phyloP scores from a whole-genome alignment of 2,113 vertebrate species.

The Salvator merianae region DNA sequence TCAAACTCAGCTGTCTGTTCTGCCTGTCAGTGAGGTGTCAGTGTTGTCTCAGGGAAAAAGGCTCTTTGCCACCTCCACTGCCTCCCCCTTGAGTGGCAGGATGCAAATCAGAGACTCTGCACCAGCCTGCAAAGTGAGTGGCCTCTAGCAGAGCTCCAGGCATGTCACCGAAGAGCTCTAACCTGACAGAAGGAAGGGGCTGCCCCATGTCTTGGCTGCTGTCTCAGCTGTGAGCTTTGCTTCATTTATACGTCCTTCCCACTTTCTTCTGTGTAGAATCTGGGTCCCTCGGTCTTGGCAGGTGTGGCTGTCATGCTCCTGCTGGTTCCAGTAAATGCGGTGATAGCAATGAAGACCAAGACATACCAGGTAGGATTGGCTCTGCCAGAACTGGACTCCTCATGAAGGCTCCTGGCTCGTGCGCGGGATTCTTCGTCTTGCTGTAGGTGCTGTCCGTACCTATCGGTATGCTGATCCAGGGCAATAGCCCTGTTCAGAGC shows the following conservation, averaged over 20 bases:
- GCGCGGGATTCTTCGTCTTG: not conserved
- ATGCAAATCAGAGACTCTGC: not conserved
- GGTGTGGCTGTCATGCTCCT: constrained; percentile 96
- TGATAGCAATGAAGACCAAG: constrained; percentile 98
- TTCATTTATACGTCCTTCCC: fast-evolving
- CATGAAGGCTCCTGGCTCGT: not conserved
- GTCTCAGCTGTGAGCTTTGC: not conserved
- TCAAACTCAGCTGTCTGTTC: too few species aligned
- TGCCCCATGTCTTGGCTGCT: not conserved
- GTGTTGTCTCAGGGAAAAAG: too few species aligned
- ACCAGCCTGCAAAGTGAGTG: not conserved
- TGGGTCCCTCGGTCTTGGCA: constrained; percentile 91
- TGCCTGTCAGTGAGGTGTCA: too few species aligned
- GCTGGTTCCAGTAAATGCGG: constrained; percentile 91
- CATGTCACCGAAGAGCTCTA: not conserved
- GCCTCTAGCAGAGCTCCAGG: not conserved
- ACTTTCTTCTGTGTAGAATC: constrained; percentile 74
- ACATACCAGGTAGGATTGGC: constrained; percentile 85
- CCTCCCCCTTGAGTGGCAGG: not conserved
- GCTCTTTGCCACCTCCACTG: not conserved
- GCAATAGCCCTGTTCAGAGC: too few species aligned
- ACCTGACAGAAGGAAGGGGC: not conserved
- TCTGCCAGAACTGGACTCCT: not conserved
- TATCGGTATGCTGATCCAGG: too few species aligned
- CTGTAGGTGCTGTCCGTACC: too few species aligned